Base-by-base conservation (phyloP, 35 echinoderm and acorn worm genomes). In the Lytechinus pictus region DNA sequence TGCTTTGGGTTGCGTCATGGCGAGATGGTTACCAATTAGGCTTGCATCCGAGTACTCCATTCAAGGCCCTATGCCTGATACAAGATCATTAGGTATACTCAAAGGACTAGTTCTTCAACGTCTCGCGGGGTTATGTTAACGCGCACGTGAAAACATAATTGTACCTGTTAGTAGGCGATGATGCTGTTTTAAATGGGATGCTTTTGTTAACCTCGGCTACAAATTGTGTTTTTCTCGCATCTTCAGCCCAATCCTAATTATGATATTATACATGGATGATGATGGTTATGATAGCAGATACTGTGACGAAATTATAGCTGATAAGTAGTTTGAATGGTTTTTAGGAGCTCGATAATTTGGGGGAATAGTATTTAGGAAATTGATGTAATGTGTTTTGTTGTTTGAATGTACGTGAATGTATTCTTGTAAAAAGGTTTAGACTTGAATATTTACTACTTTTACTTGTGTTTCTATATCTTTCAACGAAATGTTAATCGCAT, bases 1-100 rank as follows among this genome's bases (percentile, higher is more conserved):
- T 21, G 29, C 28, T 52, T 44, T 21, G 13, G 28, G 88, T 90
- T 90, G 88, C 88, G 88, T 90, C 88, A 90, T 54, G 88, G 29
- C 52, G 24, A 44, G 33, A 54, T 90, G 88, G 13, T 54, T 29
- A 44, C 88, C 88, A 90, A 90, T 90, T 90, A 90, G 88, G 88
- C 88, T 90, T 54, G 28, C 52, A 90, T 90, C 88, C 88, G 88
- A 90, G 29, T 52, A 54, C 52, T 33, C 66, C 6, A 79, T 19
- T 24, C 66, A 79, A 79, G 66, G 66, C 66, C n/a, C 19, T 79
- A 24, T 79, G 66, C 66, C 16, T 79, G 66, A 79, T 79, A 90
- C 29, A 90, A 90, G 88, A 90, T 90, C 88, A 90, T 90, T 90
- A 90, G 88, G 88, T 21, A 90, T 44, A 12, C 88, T 54, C 88